These are phyloP conservation scores for Poeciliopsis turneri DNA, from an alignment of 2,797 vertebrate genomes.

Conservation along the genomic window DNA sequence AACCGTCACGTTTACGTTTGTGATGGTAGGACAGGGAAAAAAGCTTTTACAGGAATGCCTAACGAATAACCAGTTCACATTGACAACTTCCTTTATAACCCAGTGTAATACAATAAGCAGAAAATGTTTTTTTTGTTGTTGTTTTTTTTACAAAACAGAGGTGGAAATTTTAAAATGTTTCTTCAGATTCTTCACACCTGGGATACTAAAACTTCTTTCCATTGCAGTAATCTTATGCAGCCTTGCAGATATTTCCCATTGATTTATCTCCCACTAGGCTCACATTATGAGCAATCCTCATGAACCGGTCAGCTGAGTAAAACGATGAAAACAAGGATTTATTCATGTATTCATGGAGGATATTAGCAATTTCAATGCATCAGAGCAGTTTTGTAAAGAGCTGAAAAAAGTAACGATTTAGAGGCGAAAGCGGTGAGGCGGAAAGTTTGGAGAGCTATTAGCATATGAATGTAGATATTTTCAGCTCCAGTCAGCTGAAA, in stretches of 20 bases:
- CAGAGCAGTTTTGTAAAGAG: constrained; percentile 37
- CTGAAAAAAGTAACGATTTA: constrained; percentile 47
- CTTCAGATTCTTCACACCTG: not conserved
- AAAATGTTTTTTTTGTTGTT: not conserved
- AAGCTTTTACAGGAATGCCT: not conserved
- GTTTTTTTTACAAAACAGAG: not conserved
- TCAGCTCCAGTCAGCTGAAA: constrained; percentile 39
- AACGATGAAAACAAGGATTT: constrained; percentile 61
- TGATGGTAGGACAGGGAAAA: not conserved
- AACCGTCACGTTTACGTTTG: not conserved
- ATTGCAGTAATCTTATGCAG: not conserved
- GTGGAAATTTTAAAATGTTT: not conserved
- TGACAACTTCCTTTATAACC: no score
- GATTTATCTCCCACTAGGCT: constrained; percentile 35
- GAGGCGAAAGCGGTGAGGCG: constrained; percentile 34
- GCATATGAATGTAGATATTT: constrained; percentile 69
- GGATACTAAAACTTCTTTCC: not conserved
- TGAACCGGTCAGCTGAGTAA: constrained; percentile 43
- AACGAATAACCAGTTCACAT: not conserved
- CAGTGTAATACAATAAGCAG: not conserved
- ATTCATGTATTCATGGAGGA: constrained; percentile 74
- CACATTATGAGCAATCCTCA: constrained; percentile 50
- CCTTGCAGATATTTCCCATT: constrained; percentile 36
- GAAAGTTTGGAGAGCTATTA: constrained; percentile 53
- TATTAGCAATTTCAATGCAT: constrained; percentile 67